These are phyloP conservation scores for Eurypyga helias DNA, from an alignment of 2,113 vertebrate genomes.

Conservation along the genomic window DNA sequence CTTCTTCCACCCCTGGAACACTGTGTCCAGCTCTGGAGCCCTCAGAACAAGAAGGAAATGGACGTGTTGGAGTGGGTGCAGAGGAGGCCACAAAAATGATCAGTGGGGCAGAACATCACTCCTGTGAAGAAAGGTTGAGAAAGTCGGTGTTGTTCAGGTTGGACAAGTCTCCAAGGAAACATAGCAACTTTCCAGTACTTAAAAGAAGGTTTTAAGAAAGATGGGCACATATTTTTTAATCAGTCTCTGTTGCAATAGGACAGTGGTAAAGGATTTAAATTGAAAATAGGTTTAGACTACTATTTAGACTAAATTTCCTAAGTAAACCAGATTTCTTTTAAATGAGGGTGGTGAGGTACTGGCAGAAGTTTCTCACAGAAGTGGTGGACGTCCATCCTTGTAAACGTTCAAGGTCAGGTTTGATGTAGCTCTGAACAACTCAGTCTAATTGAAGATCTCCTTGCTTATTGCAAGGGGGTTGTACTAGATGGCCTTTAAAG, in stretches of 20 bases:
- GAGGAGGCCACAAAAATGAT: too few relatives aligned
- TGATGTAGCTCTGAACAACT: not conserved
- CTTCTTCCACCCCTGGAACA: too few relatives aligned
- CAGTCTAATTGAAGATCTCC: not conserved
- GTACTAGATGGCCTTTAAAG: not conserved
- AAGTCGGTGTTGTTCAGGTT: not conserved
- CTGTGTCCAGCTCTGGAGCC: too few relatives aligned
- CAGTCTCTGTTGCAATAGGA: fast-evolving
- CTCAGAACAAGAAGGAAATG: too few relatives aligned
- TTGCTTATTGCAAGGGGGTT: too few relatives aligned
- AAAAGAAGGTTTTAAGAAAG: not conserved
- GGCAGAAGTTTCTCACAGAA: not conserved
- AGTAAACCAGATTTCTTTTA: not conserved
- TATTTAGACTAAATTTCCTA: too few relatives aligned
- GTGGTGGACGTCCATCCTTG: too few relatives aligned
- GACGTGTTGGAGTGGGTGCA: too few relatives aligned
- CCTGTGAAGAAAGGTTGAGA: too few relatives aligned
- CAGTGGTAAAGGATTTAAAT: not conserved
- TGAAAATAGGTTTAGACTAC: too few relatives aligned
- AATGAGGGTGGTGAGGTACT: not conserved
- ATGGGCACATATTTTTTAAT: too few relatives aligned
- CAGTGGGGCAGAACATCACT: too few relatives aligned
- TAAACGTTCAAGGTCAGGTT: not conserved
- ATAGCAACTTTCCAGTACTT: not conserved
- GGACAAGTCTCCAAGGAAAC: not conserved